Base-by-base conservation (phyloP, 92 coral and sea anemone genomes). In the Desmophyllum pertusum region DNA sequence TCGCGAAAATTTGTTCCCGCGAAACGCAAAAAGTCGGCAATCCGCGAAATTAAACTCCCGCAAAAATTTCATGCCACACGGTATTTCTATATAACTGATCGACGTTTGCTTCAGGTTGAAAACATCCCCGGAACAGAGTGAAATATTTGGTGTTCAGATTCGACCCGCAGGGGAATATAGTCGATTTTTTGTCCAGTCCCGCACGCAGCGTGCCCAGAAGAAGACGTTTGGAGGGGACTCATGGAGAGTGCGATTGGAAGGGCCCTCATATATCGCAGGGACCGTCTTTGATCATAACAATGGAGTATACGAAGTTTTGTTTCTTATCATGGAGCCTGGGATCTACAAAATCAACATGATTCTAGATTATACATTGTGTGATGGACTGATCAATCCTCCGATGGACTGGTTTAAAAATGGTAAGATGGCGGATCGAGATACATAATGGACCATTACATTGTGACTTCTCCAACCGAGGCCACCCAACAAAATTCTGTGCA, bases 371-470 rank as follows among this genome's bases (percentile, higher is more conserved):
- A 89, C 90, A 8, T 67, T 93, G 53, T 93, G 96, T 64, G 94
- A 90, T 67, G 96, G 96, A 19, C 64, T 93, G 6, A 86, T 90
- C 48, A 91, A 93, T 78, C 96, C 96, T 10, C 96, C 96, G 0
- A 81, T 90, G 8, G 92, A 93, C 23, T 90, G 93, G 93, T 93
- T 90, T 77, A 83, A 71, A 37, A 87, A 84, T 51, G 89, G 96
- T 93, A 65, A 42, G 89, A 3, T 25, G 25, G n/a, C n/a, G n/a
- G n/a, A n/a, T n/a, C n/a, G n/a, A n/a, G n/a, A n/a, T n/a, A n/a
- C n/a, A n/a, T n/a, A n/a, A n/a, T n/a, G n/a, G n/a, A n/a, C n/a
- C n/a, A n/a, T n/a, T n/a, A n/a, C n/a, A n/a, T n/a, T n/a, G n/a
- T n/a, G n/a, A n/a, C n/a, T n/a, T n/a, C n/a, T n/a, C n/a, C n/a